Conservation (phyloP, 1,140 invertebrate species). For the Bathynomus jamesi region DNA sequence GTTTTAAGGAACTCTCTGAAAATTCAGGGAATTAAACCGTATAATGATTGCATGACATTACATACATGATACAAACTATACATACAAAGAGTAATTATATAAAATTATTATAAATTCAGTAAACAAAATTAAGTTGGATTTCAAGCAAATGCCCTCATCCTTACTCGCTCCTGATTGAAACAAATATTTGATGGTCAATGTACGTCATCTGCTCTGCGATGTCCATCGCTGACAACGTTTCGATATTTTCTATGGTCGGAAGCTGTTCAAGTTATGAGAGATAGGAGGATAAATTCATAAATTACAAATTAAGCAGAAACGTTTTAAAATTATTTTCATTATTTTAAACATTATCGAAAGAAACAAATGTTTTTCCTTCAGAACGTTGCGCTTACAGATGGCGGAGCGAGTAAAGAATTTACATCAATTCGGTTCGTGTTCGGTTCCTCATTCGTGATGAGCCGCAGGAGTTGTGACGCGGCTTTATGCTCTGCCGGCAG, state of each 20-base stretch:
- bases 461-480: constrained; percentile 66
- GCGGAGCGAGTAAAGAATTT: constrained; percentile 59
- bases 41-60: constrained; percentile 12
- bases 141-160: too few relatives aligned
- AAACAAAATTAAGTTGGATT: too few relatives aligned
- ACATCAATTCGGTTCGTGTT: constrained; percentile 59
- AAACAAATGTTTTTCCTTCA: too few relatives aligned
- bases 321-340: neutral
- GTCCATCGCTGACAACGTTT: constrained; percentile 78
- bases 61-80: constrained; percentile 11
- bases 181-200: constrained; percentile 86
- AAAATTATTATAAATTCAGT: neutral
- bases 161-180: constrained; percentile 83
- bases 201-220: constrained; percentile 92
- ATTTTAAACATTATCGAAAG: neutral
- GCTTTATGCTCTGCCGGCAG: constrained; percentile 83
- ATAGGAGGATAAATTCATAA: too few relatives aligned
- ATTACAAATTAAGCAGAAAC: too few relatives aligned
- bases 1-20: constrained; percentile 80
- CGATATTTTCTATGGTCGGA: constrained; percentile 72
- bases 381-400: too few relatives aligned
- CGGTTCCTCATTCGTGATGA: constrained; percentile 65
- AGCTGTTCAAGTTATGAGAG: too few relatives aligned
- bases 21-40: constrained; percentile 32
- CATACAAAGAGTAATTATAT: too few relatives aligned